Base-by-base conservation (phyloP, 2,113 vertebrate genomes). In the Maccullochella peelii region DNA sequence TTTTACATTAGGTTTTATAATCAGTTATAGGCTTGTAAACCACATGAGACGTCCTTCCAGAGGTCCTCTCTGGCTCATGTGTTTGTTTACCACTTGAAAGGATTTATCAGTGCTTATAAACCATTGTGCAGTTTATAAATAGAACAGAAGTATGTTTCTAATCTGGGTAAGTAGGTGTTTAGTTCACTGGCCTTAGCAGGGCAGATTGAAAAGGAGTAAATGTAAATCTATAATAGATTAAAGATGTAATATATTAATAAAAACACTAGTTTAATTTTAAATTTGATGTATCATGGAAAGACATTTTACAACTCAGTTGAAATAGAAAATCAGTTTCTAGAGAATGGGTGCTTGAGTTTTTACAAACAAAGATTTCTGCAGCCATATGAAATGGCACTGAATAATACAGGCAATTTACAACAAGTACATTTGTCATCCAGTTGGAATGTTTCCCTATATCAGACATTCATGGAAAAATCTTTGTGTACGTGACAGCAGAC, bases 401-500 rank as follows among this genome's bases (percentile, higher is more conserved):
- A 85, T 52, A 63, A 78, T 59, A 57, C 27, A 73, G 42, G 23
- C 49, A 55, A 33, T 81, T 81, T 80, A 61, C 27, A 73, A 63
- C 38, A 70, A 86, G 86, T 18, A 70, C 0, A 4, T 33, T 33
- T 33, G 33, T 33, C 33, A 33, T 33, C 33, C 33, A 33, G 33
- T 33, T 33, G 33, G 33, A 33, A 33, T 33, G 33, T 33, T 33
- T 33, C 33, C 33, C 33, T 33, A 33, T 33, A 33, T 33, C 33
- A 73, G 69, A 57, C 42, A 80, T 71, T 74, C 36, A 23, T 76
- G 59, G 79, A 86, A 79, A 82, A 23, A 54, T 75, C 42, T 68
- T 50, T 55, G 49, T 73, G 55, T 69, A 50, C 76, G 27, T 73
- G 76, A 90, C 73, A 88, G 82, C 80, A 75, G 74, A 62, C 38